Percentiles rank a stretch among this genome's conserved stretches.
These are phyloP conservation scores for Xiphophorus birchmanni DNA, from an alignment of 2,797 vertebrate genomes.

Conservation along the genomic window DNA sequence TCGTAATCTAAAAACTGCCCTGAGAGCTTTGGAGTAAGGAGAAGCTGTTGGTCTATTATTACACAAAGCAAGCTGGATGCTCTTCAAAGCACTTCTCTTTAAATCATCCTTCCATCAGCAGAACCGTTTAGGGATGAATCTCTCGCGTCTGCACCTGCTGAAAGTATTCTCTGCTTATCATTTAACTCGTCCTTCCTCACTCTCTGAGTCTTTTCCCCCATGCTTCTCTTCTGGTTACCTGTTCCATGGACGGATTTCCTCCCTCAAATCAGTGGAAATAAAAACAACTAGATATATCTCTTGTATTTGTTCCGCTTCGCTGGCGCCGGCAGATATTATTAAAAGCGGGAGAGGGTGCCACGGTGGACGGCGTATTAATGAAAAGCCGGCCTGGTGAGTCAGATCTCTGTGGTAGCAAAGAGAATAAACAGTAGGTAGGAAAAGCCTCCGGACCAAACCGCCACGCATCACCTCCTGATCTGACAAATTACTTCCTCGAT, in stretches of 20 bases:
- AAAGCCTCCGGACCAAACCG: conserved; percentile 27
- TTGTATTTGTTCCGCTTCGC: conserved; percentile 14
- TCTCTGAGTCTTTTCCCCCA: neutral
- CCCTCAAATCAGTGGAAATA: neutral
- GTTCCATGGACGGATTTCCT: neutral
- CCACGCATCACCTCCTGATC: conserved; percentile 35
- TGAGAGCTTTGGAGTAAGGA: conserved; percentile 53
- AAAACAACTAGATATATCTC: neutral
- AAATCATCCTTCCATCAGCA: neutral
- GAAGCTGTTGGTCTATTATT: conserved; percentile 54
- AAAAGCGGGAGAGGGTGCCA: conserved; percentile 30
- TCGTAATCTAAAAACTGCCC: neutral
- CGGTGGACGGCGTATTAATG: conserved; percentile 54
- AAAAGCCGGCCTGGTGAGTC: conserved; percentile 41
- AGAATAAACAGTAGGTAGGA: conserved; percentile 45
- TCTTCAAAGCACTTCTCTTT: conserved; percentile 1
- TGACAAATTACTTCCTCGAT: conserved; percentile 43
- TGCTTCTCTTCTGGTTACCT: conserved; percentile 6
- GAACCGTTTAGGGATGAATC: conserved; percentile 8
- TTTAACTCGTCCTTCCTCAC: neutral
- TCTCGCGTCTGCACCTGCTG: neutral
- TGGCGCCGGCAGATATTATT: conserved; percentile 32
- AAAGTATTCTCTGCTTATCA: conserved; percentile 15
- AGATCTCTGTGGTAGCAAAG: conserved; percentile 44
- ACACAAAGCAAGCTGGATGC: conserved; percentile 20